Conservation (phyloP, 2,888 invertebrate species). For the Fragum whitleyi region DNA sequence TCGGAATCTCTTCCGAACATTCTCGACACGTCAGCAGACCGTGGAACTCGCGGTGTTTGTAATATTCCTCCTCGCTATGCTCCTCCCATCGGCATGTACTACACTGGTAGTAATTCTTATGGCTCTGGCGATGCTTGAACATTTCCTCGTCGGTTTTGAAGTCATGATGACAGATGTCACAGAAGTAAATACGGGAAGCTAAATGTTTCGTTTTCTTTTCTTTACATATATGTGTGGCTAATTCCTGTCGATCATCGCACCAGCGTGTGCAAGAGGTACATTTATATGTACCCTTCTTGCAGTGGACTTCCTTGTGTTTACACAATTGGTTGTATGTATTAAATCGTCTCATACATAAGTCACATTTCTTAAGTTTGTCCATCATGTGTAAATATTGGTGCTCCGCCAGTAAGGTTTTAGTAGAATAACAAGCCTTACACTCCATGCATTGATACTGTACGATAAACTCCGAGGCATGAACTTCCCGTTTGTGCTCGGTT, state of each 20-base stretch:
- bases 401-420: conserved; percentile 58
- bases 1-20: conserved; percentile 58
- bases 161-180: conserved; percentile 61
- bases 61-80: conserved; percentile 50
- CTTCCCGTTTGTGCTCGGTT: conserved; percentile 54
- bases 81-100: conserved; percentile 47
- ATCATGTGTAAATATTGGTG: conserved; percentile 64
- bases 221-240: conserved; percentile 50
- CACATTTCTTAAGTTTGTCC: conserved; percentile 59
- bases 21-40: conserved; percentile 49
- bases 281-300: conserved; percentile 38
- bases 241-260: conserved; percentile 52
- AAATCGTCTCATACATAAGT: conserved; percentile 57
- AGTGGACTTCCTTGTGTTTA: conserved; percentile 59
- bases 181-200: conserved; percentile 51
- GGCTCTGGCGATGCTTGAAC: conserved; percentile 55
- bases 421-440: conserved; percentile 60
- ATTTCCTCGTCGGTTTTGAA: conserved; percentile 57
- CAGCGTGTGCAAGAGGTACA: conserved; percentile 53
- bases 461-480: conserved; percentile 60
- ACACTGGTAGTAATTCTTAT: conserved; percentile 62
- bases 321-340: conserved; percentile 35
- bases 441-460: conserved; percentile 66
- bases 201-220: conserved; percentile 22
- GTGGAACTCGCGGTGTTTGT: conserved; percentile 55